Evolutionary conservation across 1,140 invertebrate genomes (phyloP).

Genomic region (Lepidostoma basale): DNA sequence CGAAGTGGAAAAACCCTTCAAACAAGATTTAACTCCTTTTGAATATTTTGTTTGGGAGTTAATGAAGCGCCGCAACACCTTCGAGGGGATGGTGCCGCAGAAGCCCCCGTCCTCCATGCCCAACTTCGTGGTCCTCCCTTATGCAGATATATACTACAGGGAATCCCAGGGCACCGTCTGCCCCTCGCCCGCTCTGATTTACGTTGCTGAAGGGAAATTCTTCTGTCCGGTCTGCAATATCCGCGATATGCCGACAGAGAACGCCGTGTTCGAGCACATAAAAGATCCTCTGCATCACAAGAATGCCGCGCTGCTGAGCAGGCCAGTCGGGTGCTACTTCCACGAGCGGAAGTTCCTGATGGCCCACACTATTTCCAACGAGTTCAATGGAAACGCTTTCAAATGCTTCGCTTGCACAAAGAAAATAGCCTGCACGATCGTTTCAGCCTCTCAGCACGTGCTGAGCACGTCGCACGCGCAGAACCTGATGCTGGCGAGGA

Average conservation of each 20-base stretch:
- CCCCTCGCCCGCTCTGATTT: not conserved
- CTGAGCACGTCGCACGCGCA: not conserved
- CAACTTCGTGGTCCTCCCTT: too few species aligned
- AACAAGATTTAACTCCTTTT: too few species aligned
- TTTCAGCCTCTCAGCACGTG: too few species aligned
- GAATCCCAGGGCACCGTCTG: too few species aligned
- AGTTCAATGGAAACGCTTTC: not conserved
- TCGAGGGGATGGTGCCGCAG: not conserved
- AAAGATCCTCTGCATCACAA: not conserved
- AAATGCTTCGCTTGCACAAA: not conserved
- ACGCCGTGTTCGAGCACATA: not conserved
- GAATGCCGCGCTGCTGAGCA: not conserved
- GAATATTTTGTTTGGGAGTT: not conserved
- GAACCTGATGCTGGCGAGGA: not conserved
- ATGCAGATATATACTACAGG: too few species aligned
- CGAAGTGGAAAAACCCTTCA: too few species aligned
- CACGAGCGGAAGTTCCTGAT: not conserved
- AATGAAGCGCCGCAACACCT: not conserved
- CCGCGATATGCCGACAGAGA: not conserved
- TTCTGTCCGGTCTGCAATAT: not conserved
- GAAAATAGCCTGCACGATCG: too few species aligned
- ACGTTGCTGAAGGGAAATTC: not conserved
- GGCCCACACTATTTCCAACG: not conserved
- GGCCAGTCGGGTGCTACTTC: not conserved
- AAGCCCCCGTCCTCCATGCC: too few species aligned